These are phyloP conservation scores for Cygnus olor DNA, from an alignment of 2,797 vertebrate species.

Conservation along the genomic window DNA sequence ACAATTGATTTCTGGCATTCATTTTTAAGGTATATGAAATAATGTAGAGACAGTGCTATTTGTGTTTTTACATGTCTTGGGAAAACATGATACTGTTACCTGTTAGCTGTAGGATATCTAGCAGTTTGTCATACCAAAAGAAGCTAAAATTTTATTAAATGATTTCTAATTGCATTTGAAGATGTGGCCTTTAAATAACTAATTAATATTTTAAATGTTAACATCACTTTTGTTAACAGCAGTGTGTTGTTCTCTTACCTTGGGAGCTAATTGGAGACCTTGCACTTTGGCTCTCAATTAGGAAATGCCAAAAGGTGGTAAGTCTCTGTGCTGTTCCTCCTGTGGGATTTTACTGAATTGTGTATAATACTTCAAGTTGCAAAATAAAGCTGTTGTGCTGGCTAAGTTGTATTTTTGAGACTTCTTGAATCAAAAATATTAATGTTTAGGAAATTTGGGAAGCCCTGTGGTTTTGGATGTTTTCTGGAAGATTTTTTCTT, in stretches of 20 bases:
- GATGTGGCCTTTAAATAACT: conserved; percentile 27
- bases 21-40: neutral
- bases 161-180: neutral
- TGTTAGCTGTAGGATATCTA: neutral
- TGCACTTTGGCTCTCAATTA: neutral
- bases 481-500: neutral
- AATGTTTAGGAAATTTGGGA: neutral
- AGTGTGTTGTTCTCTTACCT: neutral
- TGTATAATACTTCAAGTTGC: neutral
- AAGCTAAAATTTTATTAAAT: neutral
- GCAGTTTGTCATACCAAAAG: neutral
- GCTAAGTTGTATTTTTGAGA: neutral
- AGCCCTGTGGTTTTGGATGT: neutral
- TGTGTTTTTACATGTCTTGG: neutral
- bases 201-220: neutral
- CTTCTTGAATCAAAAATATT: neutral
- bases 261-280: neutral
- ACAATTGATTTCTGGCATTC: neutral
- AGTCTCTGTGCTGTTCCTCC: neutral
- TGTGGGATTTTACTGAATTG: neutral
- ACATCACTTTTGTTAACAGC: neutral
- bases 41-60: neutral
- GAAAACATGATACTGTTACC: neutral
- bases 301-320: neutral
- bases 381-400: conserved; percentile 26